A percentile compares a stretch with the other conserved stretches of the same genome.
These are phyloP conservation scores for Penaeus chinensis DNA, from an alignment of 1,140 invertebrate species.

Conservation along the genomic window DNA sequence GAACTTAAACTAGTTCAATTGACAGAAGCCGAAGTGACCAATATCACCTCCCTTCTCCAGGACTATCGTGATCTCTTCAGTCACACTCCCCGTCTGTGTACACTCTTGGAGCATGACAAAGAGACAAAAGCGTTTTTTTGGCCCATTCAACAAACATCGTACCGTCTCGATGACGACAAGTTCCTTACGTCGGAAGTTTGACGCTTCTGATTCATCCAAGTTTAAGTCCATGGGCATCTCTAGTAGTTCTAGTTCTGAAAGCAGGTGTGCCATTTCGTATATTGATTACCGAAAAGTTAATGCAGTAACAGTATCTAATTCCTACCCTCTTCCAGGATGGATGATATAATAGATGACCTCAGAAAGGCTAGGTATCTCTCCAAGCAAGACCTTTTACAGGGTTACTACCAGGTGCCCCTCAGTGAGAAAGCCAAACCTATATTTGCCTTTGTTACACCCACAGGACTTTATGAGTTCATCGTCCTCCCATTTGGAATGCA, in stretches of 20 bases:
- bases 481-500: too few relatives aligned
- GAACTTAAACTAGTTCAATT: too few relatives aligned
- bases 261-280: not conserved
- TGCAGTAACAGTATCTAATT: not conserved
- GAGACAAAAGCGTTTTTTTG: not conserved
- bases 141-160: not conserved
- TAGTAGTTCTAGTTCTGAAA: not conserved
- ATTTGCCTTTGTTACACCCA: too few relatives aligned
- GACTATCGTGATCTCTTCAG: not conserved
- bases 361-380: too few relatives aligned
- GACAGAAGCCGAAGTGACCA: too few relatives aligned
- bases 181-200: not conserved
- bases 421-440: too few relatives aligned
- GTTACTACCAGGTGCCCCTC: too few relatives aligned
- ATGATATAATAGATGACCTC: too few relatives aligned
- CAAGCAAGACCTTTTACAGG: too few relatives aligned
- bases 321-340: too few relatives aligned
- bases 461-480: too few relatives aligned
- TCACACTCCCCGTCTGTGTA: not conserved
- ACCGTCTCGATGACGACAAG: not conserved
- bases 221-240: not conserved
- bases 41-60: not conserved
- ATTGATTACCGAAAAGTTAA: constrained; percentile 10
- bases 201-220: not conserved
- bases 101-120: not conserved